Base-by-base conservation (phyloP, 2,888 invertebrate species). In the Diarsia brunnea region DNA sequence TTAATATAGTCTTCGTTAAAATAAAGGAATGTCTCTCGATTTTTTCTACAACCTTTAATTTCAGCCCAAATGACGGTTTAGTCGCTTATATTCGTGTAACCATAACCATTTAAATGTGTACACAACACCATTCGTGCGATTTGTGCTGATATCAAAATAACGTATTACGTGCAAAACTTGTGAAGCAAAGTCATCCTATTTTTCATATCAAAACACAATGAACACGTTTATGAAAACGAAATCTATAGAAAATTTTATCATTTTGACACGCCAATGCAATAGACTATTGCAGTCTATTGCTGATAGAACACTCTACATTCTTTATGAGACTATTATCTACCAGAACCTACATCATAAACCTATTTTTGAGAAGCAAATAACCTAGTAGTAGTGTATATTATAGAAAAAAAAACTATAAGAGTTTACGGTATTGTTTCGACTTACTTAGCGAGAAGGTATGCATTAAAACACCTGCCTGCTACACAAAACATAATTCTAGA, bases 121-220 rank as follows among this genome's bases (percentile, higher is more conserved):
- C 78, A 80, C 85, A 87, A 85, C 75, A 81, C 80, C 82, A 81
- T 87, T 85, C 78, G 87, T 88, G 88, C 85, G 77, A 75, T 83
- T 73, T 79, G 88, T 88, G 88, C 89, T 79, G 70, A 75, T 79
- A 79, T 73, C 78, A 81, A 87, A 80, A 80, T 81, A 85, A 81
- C 66, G 55, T 83, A 78, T 81, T 83, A 83, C 55, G 88, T 88
- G 88, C 89, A 86, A 77, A 76, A 86, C 76, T 73, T 83, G 87
- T 86, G 86, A 84, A 85, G 79, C 73, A 77, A 81, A 81, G 79
- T 79, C 60, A 75, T 79, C 61, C 53, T 78, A 67, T 71, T 69
- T 75, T 75, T 70, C 58, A 65, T 75, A 76, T 76, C 58, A 71
- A 69, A 73, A 71, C 64, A 76, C 67, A 73, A 70, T 76, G 27